Percentiles rank a stretch among this genome's conserved stretches.
Conservation (phyloP, 2,113 vertebrate species). For the Asarcornis scutulata region DNA sequence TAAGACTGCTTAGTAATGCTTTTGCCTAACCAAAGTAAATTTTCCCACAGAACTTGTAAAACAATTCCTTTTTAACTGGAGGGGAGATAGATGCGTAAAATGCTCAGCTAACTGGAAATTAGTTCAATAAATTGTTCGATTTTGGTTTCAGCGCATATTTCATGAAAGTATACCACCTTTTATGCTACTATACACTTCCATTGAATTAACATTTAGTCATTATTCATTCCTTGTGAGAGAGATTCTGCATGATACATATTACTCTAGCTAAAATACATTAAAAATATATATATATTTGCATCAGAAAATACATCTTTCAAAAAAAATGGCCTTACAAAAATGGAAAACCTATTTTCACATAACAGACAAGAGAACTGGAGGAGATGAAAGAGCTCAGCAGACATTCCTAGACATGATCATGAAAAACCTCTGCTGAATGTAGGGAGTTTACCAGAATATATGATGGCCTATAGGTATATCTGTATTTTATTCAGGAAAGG, state of each 20-base stretch:
- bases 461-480: not conserved
- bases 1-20: not conserved
- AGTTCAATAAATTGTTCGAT: not conserved
- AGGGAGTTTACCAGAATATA: not conserved
- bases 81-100: not conserved
- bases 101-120: not conserved
- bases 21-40: not conserved
- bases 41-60: not conserved
- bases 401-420: not conserved
- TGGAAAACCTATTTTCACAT: not conserved
- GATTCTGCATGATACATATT: not conserved
- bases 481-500: not conserved
- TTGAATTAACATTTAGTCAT: not conserved
- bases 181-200: not conserved
- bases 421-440: not conserved
- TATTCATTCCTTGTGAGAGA: not conserved
- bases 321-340: not conserved
- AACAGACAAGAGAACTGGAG: not conserved
- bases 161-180: not conserved
- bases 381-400: not conserved
- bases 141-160: not conserved
- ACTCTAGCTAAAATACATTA: not conserved
- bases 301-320: not conserved
- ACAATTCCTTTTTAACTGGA: not conserved
- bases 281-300: rapidly evolving